Evolutionary conservation across 2,797 vertebrate genomes (phyloP).

Genomic region (Meda fulgida): DNA sequence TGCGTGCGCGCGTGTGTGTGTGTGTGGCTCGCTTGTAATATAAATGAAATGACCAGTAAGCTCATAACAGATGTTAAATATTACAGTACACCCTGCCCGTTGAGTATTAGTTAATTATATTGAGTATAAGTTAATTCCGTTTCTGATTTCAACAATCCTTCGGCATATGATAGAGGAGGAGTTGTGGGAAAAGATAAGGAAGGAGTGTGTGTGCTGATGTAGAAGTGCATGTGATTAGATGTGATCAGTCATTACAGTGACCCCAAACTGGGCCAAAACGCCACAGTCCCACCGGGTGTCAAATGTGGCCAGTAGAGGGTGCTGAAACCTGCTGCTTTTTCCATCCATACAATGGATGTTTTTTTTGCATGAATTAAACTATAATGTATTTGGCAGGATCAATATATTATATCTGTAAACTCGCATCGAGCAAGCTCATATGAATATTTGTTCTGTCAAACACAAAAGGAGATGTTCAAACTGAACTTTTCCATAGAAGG

Average conservation of each 20-base stretch:
- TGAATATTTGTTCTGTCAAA: neutral
- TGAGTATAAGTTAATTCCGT: neutral
- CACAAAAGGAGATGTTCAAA: neutral
- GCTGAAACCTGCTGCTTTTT: neutral
- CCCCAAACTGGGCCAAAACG: neutral
- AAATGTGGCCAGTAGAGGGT: constrained; percentile 7
- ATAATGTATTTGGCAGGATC: neutral
- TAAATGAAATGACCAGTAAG: too few relatives aligned
- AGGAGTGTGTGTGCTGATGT: neutral
- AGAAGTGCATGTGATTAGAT: neutral
- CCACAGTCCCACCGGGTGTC: neutral
- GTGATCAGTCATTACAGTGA: neutral
- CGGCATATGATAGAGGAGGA: neutral
- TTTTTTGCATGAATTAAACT: neutral
- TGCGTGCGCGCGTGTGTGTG: too few relatives aligned
- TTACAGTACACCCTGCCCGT: neutral
- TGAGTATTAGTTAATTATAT: too few relatives aligned
- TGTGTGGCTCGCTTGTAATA: too few relatives aligned
- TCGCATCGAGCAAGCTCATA: neutral
- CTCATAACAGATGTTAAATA: neutral
- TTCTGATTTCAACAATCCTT: neutral
- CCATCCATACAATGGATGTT: neutral
- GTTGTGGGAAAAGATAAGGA: neutral
- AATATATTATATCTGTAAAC: neutral
- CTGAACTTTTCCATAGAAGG: neutral